Percentiles rank a stretch among this genome's conserved stretches.
Conservation (phyloP, 2,888 invertebrate species). For the Xestia ashworthii region DNA sequence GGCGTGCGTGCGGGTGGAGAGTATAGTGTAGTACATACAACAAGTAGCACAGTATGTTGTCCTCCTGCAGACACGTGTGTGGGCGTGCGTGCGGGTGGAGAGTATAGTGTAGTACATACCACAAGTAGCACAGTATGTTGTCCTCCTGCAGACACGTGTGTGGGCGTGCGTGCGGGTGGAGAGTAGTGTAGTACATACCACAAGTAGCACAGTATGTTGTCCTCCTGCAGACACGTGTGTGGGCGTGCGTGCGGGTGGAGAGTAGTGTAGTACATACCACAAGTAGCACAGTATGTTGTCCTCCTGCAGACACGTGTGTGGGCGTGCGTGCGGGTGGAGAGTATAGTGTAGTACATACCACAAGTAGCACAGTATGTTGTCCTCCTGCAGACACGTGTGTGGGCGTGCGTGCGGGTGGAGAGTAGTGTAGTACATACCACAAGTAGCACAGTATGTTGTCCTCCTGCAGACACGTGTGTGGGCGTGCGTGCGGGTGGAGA, state of each 20-base stretch:
- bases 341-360: slow-evolving; percentile 76
- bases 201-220: slow-evolving; percentile 95
- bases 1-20: slow-evolving; percentile 71
- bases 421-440: slow-evolving; percentile 80
- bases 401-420: slow-evolving; percentile 74
- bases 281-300: slow-evolving; percentile 95
- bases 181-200: slow-evolving; percentile 75
- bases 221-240: slow-evolving; percentile 94
- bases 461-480: slow-evolving; percentile 94
- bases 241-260: slow-evolving; percentile 74
- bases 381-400: slow-evolving; percentile 94
- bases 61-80: slow-evolving; percentile 94
- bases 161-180: slow-evolving; percentile 75
- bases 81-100: slow-evolving; percentile 74
- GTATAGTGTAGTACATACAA: slow-evolving; percentile 76
- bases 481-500: slow-evolving; percentile 71
- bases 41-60: slow-evolving; percentile 95
- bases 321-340: slow-evolving; percentile 71
- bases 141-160: slow-evolving; percentile 94
- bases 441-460: slow-evolving; percentile 95
- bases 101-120: slow-evolving; percentile 71
- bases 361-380: slow-evolving; percentile 95
- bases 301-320: slow-evolving; percentile 94
- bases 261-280: slow-evolving; percentile 80
- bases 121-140: slow-evolving; percentile 95